Percentiles rank a stretch among this genome's conserved stretches.
Conservation (phyloP, 2,113 vertebrate genomes). For the Bos indicus region DNA sequence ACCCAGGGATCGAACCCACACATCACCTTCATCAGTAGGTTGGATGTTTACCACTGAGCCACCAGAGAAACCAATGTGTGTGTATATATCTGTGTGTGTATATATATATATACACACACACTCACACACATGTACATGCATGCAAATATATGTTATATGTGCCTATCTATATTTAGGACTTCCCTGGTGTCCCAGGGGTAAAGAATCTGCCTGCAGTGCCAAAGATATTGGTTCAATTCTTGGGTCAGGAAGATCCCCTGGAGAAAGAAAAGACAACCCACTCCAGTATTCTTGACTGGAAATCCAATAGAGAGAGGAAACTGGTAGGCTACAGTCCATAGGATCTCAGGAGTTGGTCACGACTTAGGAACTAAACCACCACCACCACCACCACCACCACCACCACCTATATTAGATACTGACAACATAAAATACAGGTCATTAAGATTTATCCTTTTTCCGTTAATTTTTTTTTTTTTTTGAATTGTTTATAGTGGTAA, state of each 20-base stretch:
- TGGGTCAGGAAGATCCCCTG: not conserved
- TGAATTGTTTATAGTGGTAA: not conserved
- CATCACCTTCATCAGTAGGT: not conserved
- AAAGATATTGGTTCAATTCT: fast-evolving
- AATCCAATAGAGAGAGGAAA: not conserved
- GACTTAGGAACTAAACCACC: not conserved
- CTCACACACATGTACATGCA: no score
- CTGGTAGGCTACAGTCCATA: not conserved
- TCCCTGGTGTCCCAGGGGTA: not conserved
- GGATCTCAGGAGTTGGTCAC: not conserved
- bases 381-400: no score
- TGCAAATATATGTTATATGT: not conserved
- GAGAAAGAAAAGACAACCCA: not conserved
- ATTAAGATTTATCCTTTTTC: not conserved
- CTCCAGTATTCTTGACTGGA: not conserved
- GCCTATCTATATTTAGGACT: not conserved
- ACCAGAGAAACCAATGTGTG: not conserved
- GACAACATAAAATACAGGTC: not conserved
- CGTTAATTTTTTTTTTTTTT: not conserved
- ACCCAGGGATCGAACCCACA: fast-evolving
- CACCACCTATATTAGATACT: not conserved
- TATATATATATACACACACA: no score
- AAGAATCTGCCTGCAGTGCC: not conserved
- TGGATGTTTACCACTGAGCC: not conserved
- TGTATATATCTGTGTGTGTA: not conserved